Evolutionary conservation across 35 echinoderm and acorn worm species (phyloP), one percentile per base, ranked within the genome.

Genomic region (Apostichopus japonicus): DNA sequence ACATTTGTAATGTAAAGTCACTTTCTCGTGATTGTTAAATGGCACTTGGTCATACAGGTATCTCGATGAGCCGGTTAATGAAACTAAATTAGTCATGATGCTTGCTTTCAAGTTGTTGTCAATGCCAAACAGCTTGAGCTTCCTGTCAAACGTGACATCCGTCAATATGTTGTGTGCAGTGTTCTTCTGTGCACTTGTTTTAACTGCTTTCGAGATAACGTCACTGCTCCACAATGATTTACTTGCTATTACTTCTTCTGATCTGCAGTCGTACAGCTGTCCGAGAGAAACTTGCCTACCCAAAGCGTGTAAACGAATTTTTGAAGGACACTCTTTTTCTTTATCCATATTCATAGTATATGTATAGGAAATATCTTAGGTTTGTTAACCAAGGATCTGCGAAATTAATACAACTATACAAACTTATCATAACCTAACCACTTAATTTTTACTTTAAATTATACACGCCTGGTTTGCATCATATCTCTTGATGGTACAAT

Each of bases 1-100:
- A 24, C 75, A 79, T 7, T 23, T 92, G 56, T 92, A 92, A 16
- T 92, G 77, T 21, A 92, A 53, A 17, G 90, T 56, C 14, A 72
- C 62, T 10, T 21, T 72, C 5, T 65, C 62, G 6, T 72, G 8
- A 1, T 89, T 22, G 10, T 89, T 51, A 54, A 27, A 82, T 9
- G 10, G 8, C 24, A 22, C 58, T 54, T 59, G 59, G 4, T 27
- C 22, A 65, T 65, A 53, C 8, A 89, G 86, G 27, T 89, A 89
- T 24, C 33, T 27, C 4, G 86, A 59, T 17, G 86, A 89, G 15
- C 86, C 86, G 13, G 23, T 0, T n/a, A 89, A 27, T 14, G 56
- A 33, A 19, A 89, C 67, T 56, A 89, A 62, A 11, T 89, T 73
- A 27, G 21, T 19, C 4, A 24, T 5, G 23, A 89, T 89, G 44